Percentiles rank a stretch among this genome's conserved stretches.
Evolutionary conservation across 2,797 vertebrate genomes (phyloP).

Genomic region (Lates japonicus): DNA sequence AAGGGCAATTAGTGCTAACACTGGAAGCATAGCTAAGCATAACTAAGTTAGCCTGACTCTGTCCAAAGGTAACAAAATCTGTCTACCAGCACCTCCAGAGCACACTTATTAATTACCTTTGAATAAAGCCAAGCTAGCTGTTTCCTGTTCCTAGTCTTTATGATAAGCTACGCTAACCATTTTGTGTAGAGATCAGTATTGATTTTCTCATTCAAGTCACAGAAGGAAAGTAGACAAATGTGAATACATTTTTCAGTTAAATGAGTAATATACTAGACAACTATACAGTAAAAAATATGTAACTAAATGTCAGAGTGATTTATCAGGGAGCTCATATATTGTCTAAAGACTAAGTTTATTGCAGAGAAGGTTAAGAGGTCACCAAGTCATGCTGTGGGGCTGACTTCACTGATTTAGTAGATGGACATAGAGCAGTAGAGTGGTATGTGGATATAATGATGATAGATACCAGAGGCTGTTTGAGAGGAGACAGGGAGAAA

Average conservation of each 20-base stretch:
- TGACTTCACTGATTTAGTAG: background rate
- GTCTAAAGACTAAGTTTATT: background rate
- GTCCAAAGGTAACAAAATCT: too few relatives aligned
- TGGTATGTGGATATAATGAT: background rate
- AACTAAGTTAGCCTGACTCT: background rate
- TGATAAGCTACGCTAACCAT: background rate
- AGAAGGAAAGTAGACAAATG: background rate
- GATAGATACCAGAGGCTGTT: background rate
- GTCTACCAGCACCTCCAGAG: background rate
- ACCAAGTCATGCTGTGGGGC: background rate
- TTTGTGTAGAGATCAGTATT: background rate
- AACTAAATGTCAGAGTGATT: background rate
- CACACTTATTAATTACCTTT: background rate
- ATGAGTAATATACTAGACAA: background rate
- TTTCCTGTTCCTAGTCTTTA: background rate
- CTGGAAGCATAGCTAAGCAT: background rate
- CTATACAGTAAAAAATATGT: background rate
- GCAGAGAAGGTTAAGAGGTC: conserved; percentile 18
- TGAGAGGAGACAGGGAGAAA: background rate
- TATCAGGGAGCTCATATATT: background rate
- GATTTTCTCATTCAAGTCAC: background rate
- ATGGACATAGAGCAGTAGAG: background rate
- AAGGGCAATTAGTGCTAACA: too few relatives aligned
- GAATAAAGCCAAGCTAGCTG: background rate
- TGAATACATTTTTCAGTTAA: background rate